Conservation (phyloP, 2,113 vertebrate genomes). For the Rhinolophus ferrumequinum region DNA sequence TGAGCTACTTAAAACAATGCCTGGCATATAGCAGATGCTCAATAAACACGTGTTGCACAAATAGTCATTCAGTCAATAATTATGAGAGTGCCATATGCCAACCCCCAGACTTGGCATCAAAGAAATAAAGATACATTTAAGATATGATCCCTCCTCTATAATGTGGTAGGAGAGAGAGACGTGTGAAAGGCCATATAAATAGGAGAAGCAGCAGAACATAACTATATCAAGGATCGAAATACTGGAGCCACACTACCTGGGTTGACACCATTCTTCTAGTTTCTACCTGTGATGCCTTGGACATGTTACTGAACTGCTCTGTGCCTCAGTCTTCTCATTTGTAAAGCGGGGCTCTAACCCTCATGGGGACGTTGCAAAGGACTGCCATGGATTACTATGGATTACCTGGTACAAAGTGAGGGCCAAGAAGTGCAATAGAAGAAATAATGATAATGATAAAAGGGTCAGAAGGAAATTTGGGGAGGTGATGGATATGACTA, state of each 20-base stretch:
- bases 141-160: not conserved
- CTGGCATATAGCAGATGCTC: not conserved
- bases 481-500: not conserved
- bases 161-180: not conserved
- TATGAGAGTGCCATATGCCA: not conserved
- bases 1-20: constrained; percentile 32
- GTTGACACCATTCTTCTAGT: not conserved
- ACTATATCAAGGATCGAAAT: not conserved
- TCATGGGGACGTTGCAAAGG: not conserved
- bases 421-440: not conserved
- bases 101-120: not conserved
- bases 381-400: not conserved
- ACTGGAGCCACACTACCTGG: not conserved
- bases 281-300: not conserved
- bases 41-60: not conserved
- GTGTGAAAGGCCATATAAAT: not conserved
- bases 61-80: not conserved
- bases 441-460: not conserved
- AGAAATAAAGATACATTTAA: not conserved
- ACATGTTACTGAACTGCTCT: not conserved
- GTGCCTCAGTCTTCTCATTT: not conserved
- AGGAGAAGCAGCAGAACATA: not conserved
- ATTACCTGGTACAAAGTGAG: not conserved
- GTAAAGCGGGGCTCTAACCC: not conserved
- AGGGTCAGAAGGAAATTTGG: not conserved